Evolutionary conservation across 2,797 vertebrate genomes (phyloP).

Genomic region (Malurus splendens): DNA sequence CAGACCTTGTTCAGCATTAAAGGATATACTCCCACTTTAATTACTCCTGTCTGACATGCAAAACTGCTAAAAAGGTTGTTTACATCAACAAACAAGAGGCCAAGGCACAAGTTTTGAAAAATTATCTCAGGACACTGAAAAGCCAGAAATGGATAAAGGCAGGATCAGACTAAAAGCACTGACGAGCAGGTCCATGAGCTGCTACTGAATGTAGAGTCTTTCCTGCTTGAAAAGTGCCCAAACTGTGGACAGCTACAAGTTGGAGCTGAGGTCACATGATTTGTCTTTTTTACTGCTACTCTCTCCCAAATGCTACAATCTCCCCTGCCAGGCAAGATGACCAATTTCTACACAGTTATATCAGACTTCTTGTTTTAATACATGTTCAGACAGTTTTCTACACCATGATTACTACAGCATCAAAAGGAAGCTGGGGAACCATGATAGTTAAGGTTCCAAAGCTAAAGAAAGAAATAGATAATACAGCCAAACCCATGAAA

Average conservation of each 20-base stretch:
- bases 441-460: not conserved
- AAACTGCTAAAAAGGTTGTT: not conserved
- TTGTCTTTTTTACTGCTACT: not conserved
- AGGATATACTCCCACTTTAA: not conserved
- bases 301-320: not conserved
- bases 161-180: not conserved
- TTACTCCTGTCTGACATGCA: not conserved
- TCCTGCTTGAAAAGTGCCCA: not conserved
- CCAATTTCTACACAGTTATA: not conserved
- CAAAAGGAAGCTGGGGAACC: not conserved
- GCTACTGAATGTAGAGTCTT: not conserved
- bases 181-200: not conserved
- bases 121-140: not conserved
- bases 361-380: not conserved
- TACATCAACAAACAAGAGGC: not conserved
- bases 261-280: not conserved
- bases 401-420: not conserved
- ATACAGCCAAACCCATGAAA: not conserved
- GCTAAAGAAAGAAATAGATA: not conserved
- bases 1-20: not conserved
- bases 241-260: not conserved
- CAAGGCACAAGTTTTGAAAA: not conserved
- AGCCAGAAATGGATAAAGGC: not conserved
- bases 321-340: not conserved
- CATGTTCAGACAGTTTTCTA: not conserved